These are phyloP conservation scores for Bubo bubo DNA, from an alignment of 2,113 vertebrate genomes.

Conservation along the genomic window DNA sequence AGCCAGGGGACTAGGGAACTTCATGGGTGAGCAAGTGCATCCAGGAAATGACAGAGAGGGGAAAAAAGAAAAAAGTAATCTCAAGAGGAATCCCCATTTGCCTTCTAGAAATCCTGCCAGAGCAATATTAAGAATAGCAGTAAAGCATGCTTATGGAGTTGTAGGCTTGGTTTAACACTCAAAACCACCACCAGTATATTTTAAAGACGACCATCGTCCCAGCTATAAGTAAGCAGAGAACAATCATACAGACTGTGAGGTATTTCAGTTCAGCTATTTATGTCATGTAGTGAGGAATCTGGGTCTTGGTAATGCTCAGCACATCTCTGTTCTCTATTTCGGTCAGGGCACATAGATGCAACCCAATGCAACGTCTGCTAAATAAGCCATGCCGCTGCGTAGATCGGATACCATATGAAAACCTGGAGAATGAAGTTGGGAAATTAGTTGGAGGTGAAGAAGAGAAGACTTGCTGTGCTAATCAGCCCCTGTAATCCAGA, in stretches of 20 bases:
- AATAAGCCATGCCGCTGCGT: background rate
- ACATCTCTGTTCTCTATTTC: background rate
- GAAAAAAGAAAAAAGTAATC: background rate
- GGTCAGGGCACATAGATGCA: background rate
- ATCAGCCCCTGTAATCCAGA: background rate
- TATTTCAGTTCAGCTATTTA: background rate
- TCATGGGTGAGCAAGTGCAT: background rate
- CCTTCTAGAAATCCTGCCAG: background rate
- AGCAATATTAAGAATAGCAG: background rate
- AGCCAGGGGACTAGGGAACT: rapidly evolving
- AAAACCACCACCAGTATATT: background rate
- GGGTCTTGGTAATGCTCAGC: background rate
- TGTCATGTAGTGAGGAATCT: background rate
- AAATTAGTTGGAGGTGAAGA: background rate
- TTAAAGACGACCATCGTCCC: background rate
- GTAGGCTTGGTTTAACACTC: background rate
- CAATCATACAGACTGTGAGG: background rate
- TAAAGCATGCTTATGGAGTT: background rate
- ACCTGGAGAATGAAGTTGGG: background rate
- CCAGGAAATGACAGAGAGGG: background rate
- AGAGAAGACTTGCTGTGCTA: background rate
- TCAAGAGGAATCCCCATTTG: background rate
- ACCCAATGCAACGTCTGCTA: background rate
- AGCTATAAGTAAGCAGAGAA: background rate
- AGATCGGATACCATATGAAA: background rate